Base-by-base conservation (phyloP, 92 coral and sea anemone species). In the Actinernus sp. region DNA sequence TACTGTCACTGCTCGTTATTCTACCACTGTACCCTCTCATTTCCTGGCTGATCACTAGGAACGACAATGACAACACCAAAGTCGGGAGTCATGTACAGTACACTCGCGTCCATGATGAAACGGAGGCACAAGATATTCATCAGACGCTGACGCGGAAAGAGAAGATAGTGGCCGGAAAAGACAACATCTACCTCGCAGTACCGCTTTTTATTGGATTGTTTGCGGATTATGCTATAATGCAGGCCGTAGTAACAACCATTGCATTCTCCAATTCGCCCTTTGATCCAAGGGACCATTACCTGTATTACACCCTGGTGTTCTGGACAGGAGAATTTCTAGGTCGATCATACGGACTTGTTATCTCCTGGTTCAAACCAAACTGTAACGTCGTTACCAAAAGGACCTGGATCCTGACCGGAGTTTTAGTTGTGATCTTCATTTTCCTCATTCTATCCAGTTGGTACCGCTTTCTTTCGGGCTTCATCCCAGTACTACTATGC, bases 261-360 rank as follows among this genome's bases (percentile, higher is more conserved):
- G 78, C 78, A 2, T 70, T 70, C 45, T 44, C 44, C 43, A 48
- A 45, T 18, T 70, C 78, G 7, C 78, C 78, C 14, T 55, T 70
- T 28, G 78, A 70, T 27, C 78, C 78, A 6, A 28, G 78, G 16
- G 66, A 70, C 44, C 78, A 70, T 31, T 70, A 70, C 47, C 78
- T 55, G 24, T 70, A 70, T 18, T 70, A 70, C 41, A 70, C 78
- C 13, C 59, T 70, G 17, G 44, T 54, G 26, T 70, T 70, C 48
- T 70, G 78, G 78, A 70, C 57, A 40, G 78, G 78, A 55, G 78
- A 70, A 45, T 44, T 70, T 27, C 67, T 70, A 3, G 78, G 78
- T 55, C 55, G 78, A 16, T 70, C 78, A 4, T 70, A 70, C 48
- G 78, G 78, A 23, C 16, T 70, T 18, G 57, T 70, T 1, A 28